Evolutionary conservation across 1,140 invertebrate species (phyloP), one percentile per base, ranked within the genome.

Genomic region (Aphelenchoides fujianensis): DNA sequence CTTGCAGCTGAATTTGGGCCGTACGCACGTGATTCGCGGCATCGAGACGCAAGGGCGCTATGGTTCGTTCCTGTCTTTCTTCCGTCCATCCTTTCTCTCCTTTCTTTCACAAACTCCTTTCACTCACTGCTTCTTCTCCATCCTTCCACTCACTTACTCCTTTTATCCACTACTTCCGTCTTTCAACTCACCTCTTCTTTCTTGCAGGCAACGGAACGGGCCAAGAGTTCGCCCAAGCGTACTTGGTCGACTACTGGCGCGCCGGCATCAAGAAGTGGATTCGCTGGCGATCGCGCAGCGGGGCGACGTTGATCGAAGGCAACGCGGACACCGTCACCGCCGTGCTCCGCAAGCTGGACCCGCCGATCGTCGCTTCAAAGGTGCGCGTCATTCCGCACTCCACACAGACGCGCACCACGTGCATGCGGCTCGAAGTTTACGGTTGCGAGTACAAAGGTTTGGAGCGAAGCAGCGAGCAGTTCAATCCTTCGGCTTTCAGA

Each of bases 191-290:
- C n/a, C n/a, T n/a, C n/a, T n/a, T n/a, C n/a, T n/a, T n/a, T n/a
- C n/a, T n/a, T n/a, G n/a, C n/a, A n/a, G n/a, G n/a, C 34, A 94
- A 95, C 86, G 93, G 93, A 74, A 89, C 92, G 82, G 94, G 94
- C 5, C 89, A 91, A 80, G 94, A 97, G 86, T 97, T 90, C 85
- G 90, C 92, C 0, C 92, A 94, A 84, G 89, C 91, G 63, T 96
- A 94, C 86, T 89, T 92, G 80, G 84, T 97, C 72, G 92, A 96
- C 82, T 97, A 96, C 85, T 93, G 91, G 91, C 86, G 92, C 53
- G 9, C 31, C 16, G 63, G 63, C 0, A 35, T 37, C 31, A 34
- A 12, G 36, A 66, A 87, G 69, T 94, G 92, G 92, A 86, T 89
- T 63, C 88, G 91, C 37, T 93, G 91, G 88, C 89, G 89, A 79